Percentiles rank a stretch among this genome's conserved stretches.
These are phyloP conservation scores for Tragulus kanchil DNA, from an alignment of 2,113 vertebrate genomes.

Conservation along the genomic window DNA sequence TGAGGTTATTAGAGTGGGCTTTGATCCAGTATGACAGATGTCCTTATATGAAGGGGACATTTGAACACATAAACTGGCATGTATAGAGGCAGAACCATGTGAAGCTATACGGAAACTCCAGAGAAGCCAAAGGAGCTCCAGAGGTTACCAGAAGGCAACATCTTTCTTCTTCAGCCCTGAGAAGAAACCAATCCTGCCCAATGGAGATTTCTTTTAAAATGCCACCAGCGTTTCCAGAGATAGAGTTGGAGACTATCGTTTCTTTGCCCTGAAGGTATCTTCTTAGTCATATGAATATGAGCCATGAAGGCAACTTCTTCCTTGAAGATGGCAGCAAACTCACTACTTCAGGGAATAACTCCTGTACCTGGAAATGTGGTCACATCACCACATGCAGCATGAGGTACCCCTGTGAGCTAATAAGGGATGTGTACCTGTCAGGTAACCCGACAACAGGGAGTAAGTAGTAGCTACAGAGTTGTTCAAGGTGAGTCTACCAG, in stretches of 20 bases:
- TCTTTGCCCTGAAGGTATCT: neutral
- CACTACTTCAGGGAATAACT: neutral
- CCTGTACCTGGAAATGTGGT: neutral
- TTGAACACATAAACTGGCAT: neutral
- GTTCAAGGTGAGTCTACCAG: neutral
- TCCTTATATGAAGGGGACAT: neutral
- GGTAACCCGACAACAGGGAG: neutral
- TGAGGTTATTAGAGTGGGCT: neutral
- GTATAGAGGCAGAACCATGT: neutral
- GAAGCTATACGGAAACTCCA: neutral
- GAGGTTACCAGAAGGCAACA: neutral
- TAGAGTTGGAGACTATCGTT: neutral
- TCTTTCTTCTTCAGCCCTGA: neutral
- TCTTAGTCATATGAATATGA: slow-evolving; percentile 1
- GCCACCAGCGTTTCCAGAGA: neutral
- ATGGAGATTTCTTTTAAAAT: neutral
- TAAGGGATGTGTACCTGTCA: neutral
- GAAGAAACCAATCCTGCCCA: neutral
- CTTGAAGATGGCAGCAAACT: neutral
- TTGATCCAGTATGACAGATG: neutral
- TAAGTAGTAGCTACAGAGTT: neutral
- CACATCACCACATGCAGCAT: neutral
- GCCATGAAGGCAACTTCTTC: neutral
- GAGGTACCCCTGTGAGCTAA: neutral
- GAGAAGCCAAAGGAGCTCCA: neutral